Percentiles rank a stretch among this genome's conserved stretches.
These are phyloP conservation scores for Xiphophorus hellerii DNA, from an alignment of 2,113 vertebrate genomes.

Conservation along the genomic window DNA sequence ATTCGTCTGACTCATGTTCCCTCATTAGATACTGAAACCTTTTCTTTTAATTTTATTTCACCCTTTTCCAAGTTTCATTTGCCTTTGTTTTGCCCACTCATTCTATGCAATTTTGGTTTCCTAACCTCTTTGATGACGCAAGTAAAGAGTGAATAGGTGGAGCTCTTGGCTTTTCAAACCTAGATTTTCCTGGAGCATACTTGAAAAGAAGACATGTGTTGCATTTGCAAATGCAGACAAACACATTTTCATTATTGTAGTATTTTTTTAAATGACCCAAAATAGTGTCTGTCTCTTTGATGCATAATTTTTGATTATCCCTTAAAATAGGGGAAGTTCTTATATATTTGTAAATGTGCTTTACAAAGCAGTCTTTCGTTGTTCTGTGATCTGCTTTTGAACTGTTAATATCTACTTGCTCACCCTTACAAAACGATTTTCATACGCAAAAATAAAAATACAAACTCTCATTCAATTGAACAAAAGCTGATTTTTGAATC, in stretches of 20 bases:
- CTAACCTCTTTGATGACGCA: not conserved
- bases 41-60: too few relatives aligned
- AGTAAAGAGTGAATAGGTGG: not conserved
- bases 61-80: too few relatives aligned
- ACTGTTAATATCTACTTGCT: not conserved
- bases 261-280: not conserved
- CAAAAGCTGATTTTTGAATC: too few relatives aligned
- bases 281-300: not conserved
- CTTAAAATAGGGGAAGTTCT: too few relatives aligned
- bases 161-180: not conserved
- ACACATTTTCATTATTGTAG: not conserved
- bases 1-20: not conserved
- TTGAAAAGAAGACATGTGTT: not conserved
- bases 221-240: not conserved
- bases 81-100: too few relatives aligned
- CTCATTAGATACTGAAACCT: too few relatives aligned
- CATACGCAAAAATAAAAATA: too few relatives aligned
- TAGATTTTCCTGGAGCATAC: not conserved
- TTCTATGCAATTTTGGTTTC: not conserved
- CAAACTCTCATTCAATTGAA: too few relatives aligned
- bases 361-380: not conserved
- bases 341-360: too few relatives aligned
- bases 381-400: not conserved
- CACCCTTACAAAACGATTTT: not conserved
- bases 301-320: too few relatives aligned